phyloP scores from a whole-genome alignment of 2,888 invertebrate species.

The Anaspis maculata region DNA sequence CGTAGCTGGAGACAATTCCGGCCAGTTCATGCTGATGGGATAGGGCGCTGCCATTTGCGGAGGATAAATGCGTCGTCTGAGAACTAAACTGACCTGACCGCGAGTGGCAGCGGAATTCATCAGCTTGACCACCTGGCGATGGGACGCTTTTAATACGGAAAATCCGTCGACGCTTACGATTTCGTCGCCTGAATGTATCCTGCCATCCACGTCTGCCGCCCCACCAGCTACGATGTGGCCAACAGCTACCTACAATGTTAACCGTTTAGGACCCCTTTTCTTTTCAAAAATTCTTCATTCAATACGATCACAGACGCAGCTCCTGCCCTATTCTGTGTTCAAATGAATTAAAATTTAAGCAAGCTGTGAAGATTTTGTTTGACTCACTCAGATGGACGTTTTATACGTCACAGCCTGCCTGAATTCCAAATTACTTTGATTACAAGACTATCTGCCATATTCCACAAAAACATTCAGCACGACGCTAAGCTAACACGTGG shows the following conservation, averaged over 20 bases:
- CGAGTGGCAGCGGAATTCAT: constrained; percentile 83
- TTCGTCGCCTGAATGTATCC: constrained; percentile 86
- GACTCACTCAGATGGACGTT: no score
- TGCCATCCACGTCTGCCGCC: constrained; percentile 84
- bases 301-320: no score
- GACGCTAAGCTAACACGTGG: neutral
- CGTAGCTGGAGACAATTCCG: constrained; percentile 21
- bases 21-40: constrained; percentile 31
- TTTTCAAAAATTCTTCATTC: no score
- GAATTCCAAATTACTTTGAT: no score
- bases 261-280: constrained; percentile 1
- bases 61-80: constrained; percentile 51
- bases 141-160: constrained; percentile 65
- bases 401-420: no score
- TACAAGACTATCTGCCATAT: no score
- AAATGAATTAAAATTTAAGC: no score
- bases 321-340: no score
- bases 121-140: constrained; percentile 86
- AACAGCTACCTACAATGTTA: constrained; percentile 64
- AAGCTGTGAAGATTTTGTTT: no score
- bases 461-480: no score
- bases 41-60: constrained; percentile 12
- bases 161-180: constrained; percentile 86
- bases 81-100: constrained; percentile 76
- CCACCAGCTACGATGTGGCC: constrained; percentile 96